Evolutionary conservation across 2,888 invertebrate genomes (phyloP), one percentile per base, ranked within the genome.

Genomic region (Idaea aversata): DNA sequence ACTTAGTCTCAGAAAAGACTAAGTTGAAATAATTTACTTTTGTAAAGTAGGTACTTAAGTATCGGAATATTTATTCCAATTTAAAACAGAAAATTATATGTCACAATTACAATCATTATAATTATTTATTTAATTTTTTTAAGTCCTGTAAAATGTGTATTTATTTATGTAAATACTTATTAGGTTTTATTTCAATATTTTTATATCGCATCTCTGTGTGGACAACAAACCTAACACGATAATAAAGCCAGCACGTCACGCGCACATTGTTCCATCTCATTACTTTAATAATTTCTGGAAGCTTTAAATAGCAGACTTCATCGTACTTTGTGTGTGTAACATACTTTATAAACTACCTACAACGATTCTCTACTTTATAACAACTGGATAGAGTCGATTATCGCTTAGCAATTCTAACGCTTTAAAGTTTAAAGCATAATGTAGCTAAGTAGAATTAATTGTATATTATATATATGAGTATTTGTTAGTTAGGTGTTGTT

Each of bases 171-270:
- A n/a, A n/a, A n/a, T n/a, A n/a, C n/a, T n/a, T n/a, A n/a, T n/a
- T n/a, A n/a, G n/a, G n/a, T n/a, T n/a, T n/a, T n/a, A n/a, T n/a
- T n/a, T n/a, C n/a, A n/a, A n/a, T n/a, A n/a, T n/a, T n/a, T n/a
- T n/a, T 38, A 57, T 7, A 61, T 13, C 63, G 63, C 63, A 15
- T 66, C 74, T 71, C 15, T 0, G 59, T 70, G 16, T 85, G 78
- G 75, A 64, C 3, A 15, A 59, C 72, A 61, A 63, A 0, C 67
- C 63, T 77, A 69, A 74, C 67, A 69, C 73, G 76, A 88, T 88
- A 87, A 89, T 90, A 90, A 90, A 88, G 86, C 79, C 78, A 75
- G 78, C 79, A 79, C 79, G 88, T 89, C 89, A 88, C 88, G 85
- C 81, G 84, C 89, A 88, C 84, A 75, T 83, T 82, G 85, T 74